Evolutionary conservation across 2,888 invertebrate genomes (phyloP), one percentile per base, ranked within the genome.

Genomic region (Acleris cristana): DNA sequence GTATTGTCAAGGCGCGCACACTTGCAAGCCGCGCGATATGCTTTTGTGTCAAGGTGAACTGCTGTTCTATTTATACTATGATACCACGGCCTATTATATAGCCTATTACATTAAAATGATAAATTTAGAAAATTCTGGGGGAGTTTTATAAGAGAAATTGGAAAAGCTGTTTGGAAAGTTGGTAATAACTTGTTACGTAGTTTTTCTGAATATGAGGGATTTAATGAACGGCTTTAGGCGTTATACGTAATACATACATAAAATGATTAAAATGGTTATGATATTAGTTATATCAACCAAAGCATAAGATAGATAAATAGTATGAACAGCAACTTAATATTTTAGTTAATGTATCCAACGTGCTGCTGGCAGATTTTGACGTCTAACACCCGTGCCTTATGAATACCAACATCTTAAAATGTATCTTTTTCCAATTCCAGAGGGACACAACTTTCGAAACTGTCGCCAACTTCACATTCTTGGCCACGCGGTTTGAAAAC

Each of bases 391-490:
- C 7, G 0, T 30, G 30, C 2, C 30, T 10, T 8, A 0, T 34
- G 6, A 34, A 34, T 10, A 34, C 10, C 10, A 34, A 10, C 2
- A 30, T 30, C 34, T 34, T 34, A 34, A 34, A 34, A 34, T 34
- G 34, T 34, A 30, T 10, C 10, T 30, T 30, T 10, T 10, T 34
- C 34, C 10, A 34, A 26, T 84, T 83, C 48, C 94, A 96, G 96
- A 93, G 93, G 61, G 97, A 97, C 84, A 96, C 96, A 61, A 98
- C 98, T 3, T 97, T 94, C 85, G 95, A 95, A 73, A 97, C 97
- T 8, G 94, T 94, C 75, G 97, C 97, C 60, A 95, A 95, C 76
- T 89, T 98, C 71, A 94, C 95, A 26, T 97, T 98, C 88, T 95
- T 95, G 71, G 97, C 97, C 34, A 95, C 96, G 5, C 95, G 97